phyloP scores from a whole-genome alignment of 2,797 vertebrate genomes.

The Kryptolebias ocellatus region DNA sequence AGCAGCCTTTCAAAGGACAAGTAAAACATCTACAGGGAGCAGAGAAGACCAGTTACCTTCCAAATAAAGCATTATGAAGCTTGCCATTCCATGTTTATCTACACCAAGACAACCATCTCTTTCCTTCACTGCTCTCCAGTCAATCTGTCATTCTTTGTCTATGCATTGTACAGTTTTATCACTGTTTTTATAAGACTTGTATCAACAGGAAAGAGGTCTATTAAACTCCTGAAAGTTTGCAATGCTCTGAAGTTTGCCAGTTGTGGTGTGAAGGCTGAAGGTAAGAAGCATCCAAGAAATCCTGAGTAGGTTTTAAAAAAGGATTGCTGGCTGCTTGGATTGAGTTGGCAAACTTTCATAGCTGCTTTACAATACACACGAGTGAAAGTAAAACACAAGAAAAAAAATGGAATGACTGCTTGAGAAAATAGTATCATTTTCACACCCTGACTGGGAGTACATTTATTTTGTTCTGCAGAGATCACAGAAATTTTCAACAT shows the following conservation, averaged over 20 bases:
- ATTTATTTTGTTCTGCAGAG: too few relatives aligned
- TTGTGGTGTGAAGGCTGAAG: conserved; percentile 44
- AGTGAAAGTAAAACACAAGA: conserved; percentile 33
- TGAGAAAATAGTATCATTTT: conserved; percentile 50
- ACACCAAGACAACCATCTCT: conserved; percentile 3
- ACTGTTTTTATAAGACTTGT: too few relatives aligned
- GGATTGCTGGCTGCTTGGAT: conserved; percentile 57
- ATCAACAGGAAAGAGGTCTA: background rate
- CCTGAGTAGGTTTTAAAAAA: conserved; percentile 61
- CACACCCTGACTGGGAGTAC: background rate
- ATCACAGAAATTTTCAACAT: conserved; percentile 2
- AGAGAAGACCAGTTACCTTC: too few relatives aligned
- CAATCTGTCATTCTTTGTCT: conserved; percentile 9
- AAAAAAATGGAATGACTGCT: conserved; percentile 43
- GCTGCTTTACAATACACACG: conserved; percentile 52
- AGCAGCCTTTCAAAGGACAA: too few relatives aligned
- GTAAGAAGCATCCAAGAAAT: conserved; percentile 59
- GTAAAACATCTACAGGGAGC: too few relatives aligned
- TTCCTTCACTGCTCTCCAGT: conserved; percentile 22
- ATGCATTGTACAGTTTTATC: too few relatives aligned
- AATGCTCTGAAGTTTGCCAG: conserved; percentile 40
- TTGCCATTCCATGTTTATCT: too few relatives aligned
- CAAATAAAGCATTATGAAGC: too few relatives aligned
- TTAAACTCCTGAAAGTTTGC: conserved; percentile 1
- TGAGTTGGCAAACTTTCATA: conserved; percentile 25